phyloP scores from a whole-genome alignment of 2,113 vertebrate species.

The Gorsachius goisagi region DNA sequence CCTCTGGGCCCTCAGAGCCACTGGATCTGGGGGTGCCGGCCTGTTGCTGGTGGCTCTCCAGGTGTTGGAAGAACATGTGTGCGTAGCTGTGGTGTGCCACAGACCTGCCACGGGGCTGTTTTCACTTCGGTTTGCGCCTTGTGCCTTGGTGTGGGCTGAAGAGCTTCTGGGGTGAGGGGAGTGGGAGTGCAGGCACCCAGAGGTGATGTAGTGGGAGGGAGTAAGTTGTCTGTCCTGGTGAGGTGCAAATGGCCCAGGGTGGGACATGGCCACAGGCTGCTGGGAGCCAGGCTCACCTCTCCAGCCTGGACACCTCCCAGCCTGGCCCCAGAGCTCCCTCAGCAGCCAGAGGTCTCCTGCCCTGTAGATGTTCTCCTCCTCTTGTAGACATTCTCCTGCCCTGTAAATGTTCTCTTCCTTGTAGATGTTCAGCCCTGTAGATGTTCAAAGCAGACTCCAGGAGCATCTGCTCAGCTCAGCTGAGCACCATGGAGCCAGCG shows the following conservation, averaged over 20 bases:
- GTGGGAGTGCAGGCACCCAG: not conserved
- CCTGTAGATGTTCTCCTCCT: not conserved
- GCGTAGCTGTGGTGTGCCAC: not conserved
- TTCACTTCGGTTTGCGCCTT: not conserved
- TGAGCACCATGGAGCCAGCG: not conserved
- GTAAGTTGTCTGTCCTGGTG: not conserved
- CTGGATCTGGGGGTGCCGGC: accelerated
- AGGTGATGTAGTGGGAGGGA: not conserved
- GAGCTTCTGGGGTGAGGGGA: not conserved
- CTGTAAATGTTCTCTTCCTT: too few species aligned
- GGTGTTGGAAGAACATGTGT: accelerated
- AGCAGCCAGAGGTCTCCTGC: not conserved
- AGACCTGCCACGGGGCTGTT: not conserved
- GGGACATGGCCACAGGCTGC: not conserved
- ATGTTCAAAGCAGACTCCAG: not conserved
- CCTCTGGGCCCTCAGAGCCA: not conserved
- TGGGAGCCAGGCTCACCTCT: not conserved
- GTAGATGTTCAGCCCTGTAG: too few species aligned
- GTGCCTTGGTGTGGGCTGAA: not conserved
- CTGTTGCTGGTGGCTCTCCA: not conserved
- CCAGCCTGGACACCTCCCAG: not conserved
- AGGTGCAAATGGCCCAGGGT: not conserved
- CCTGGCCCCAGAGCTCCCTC: not conserved
- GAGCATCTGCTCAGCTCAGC: not conserved
- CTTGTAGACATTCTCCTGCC: not conserved